Percentiles rank a stretch among this genome's conserved stretches.
phyloP scores from a whole-genome alignment of 2,888 invertebrate genomes.

The Oxyteleia sp. region DNA sequence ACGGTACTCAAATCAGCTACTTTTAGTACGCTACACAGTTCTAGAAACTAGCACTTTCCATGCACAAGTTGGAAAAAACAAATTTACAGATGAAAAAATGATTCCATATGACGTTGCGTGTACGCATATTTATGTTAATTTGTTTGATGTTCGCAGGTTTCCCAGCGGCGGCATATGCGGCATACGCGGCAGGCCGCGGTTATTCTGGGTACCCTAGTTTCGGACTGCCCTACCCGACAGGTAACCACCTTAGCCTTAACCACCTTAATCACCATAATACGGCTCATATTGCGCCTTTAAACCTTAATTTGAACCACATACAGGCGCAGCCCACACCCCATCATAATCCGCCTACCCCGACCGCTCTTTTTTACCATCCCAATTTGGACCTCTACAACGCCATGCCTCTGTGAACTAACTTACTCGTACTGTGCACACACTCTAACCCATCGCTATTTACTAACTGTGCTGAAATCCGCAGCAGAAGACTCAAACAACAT shows the following conservation, averaged over 20 bases:
- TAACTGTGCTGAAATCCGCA: slow-evolving; percentile 76
- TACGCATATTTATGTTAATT: slow-evolving; percentile 57
- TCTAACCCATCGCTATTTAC: slow-evolving; percentile 82
- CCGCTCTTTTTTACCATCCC: slow-evolving; percentile 89
- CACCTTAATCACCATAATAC: slow-evolving; percentile 89
- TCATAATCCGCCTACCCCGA: slow-evolving; percentile 90
- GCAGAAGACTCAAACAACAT: slow-evolving; percentile 65
- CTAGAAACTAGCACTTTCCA: too few relatives aligned
- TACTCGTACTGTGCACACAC: slow-evolving; percentile 82
- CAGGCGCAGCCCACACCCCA: slow-evolving; percentile 89
- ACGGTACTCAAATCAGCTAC: too few relatives aligned
- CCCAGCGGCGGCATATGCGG: slow-evolving; percentile 97
- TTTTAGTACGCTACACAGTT: too few relatives aligned
- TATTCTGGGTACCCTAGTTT: slow-evolving; percentile 99
- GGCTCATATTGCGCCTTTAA: slow-evolving; percentile 87
- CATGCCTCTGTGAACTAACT: slow-evolving; percentile 88
- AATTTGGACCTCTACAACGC: slow-evolving; percentile 87
- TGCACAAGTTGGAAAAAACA: too few relatives aligned
- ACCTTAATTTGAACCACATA: slow-evolving; percentile 88
- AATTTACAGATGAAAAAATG: too few relatives aligned
- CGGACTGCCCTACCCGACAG: slow-evolving; percentile 99
- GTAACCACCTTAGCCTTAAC: slow-evolving; percentile 95
- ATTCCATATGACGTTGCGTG: too few relatives aligned
- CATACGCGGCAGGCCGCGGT: slow-evolving; percentile 98
- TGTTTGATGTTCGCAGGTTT: slow-evolving; percentile 91